Base-by-base conservation (phyloP, 2,888 invertebrate species). In the Lypha dubia region DNA sequence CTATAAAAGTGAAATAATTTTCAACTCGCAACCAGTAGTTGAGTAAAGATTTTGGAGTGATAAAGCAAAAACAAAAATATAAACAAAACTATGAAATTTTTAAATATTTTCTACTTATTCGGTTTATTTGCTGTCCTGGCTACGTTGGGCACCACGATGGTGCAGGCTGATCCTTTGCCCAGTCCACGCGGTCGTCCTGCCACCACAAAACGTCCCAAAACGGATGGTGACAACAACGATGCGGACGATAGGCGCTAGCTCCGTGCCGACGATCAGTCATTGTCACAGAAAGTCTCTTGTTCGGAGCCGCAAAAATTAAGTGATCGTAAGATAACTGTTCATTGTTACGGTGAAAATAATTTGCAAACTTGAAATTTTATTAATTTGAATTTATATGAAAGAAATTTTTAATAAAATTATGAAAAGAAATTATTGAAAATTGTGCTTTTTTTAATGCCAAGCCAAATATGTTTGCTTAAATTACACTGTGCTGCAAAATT, bases 131-230 rank as follows among this genome's bases (percentile, higher is more conserved):
- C 90, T 3, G 65, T 91, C 11, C 77, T 92, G 44, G 89, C 91
- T 15, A 89, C 87, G 51, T 62, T 92, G 85, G 89, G 89, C 49
- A 86, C 87, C 1, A 38, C n/a, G n/a, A n/a, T 90, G 28, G 76
- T 88, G 0, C 80, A 87, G 53, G 92, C 91, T 15, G 90, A 90
- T 15, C 90, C 90, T 0, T 7, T 87, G 46, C 89, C 91, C 1
- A 87, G 90, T 73, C 88, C 88, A 1, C 86, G 89, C 68, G 91
- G 92, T 44, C 91, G 92, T 53, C 90, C 92, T 0, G 77, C 92
- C 6, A 88, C 88, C 0, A 90, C 90, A 0, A 89, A 90, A 56
- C 90, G 90, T 38, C 89, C 89, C 0, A 82, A 88, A 15, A 87
- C 88, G 0, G 89, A 90, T 32, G 85, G 87, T 3, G 87, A 86